Percentiles rank a stretch among this genome's conserved stretches.
Conservation (phyloP, 2,888 invertebrate genomes). For the Megalurothrips usitatus region DNA sequence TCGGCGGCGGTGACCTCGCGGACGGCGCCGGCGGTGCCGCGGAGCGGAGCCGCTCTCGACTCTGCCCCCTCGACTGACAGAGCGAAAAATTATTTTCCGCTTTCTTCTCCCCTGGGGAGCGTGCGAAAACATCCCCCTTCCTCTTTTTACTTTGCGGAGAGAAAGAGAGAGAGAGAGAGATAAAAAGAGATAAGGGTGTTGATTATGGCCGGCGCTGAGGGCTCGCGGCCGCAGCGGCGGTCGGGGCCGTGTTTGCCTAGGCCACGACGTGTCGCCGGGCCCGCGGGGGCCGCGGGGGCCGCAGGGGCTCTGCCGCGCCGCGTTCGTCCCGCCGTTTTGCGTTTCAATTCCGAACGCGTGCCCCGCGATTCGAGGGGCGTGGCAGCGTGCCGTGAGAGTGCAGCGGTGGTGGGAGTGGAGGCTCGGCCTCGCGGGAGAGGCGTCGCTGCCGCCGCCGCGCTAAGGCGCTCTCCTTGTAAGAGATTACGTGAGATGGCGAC, state of each 20-base stretch:
- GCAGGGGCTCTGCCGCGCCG: background rate
- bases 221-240: too few relatives aligned
- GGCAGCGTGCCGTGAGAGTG: background rate
- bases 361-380: background rate
- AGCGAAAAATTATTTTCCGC: too few relatives aligned
- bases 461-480: background rate
- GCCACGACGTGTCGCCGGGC: background rate
- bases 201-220: background rate
- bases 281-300: background rate
- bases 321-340: background rate
- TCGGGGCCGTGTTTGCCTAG: background rate
- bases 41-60: too few relatives aligned
- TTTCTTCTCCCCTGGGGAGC: too few relatives aligned
- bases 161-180: background rate
- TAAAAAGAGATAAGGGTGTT: background rate
- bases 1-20: too few relatives aligned
- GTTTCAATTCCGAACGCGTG: background rate
- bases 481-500: slow-evolving; percentile 8
- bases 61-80: too few relatives aligned
- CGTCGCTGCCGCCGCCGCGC: background rate
- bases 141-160: background rate
- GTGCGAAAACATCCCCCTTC: too few relatives aligned
- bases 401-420: background rate
- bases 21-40: too few relatives aligned
- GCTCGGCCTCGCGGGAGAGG: background rate